Evolutionary conservation across 92 coral and sea anemone genomes (phyloP).

Genomic region (Zoanthus gigantus): DNA sequence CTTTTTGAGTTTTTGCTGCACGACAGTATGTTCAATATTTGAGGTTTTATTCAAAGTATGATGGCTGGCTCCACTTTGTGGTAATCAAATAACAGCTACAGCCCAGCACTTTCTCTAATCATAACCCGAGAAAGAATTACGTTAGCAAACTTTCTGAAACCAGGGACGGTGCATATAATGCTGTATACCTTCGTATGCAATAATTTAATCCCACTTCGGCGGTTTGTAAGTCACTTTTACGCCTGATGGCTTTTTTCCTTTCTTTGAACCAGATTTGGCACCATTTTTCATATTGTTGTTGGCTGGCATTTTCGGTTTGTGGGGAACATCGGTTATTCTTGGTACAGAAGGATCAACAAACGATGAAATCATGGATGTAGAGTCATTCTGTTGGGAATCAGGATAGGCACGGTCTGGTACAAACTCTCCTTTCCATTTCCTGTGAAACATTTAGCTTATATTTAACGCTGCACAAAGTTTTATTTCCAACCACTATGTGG

Average conservation of each 20-base stretch:
- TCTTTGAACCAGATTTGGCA: conserved; percentile 64
- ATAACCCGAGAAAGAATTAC: too few species aligned
- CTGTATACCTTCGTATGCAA: not conserved
- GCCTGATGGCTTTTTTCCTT: conserved; percentile 85
- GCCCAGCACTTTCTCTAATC: too few species aligned
- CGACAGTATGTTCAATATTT: too few species aligned
- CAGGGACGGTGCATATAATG: too few species aligned
- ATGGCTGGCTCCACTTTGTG: too few species aligned
- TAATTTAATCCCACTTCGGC: conserved; percentile 84
- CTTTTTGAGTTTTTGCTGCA: too few species aligned
- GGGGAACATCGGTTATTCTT: conserved; percentile 94
- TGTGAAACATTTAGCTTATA: conserved; percentile 9
- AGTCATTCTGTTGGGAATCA: conserved; percentile 64
- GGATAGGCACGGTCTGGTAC: conserved; percentile 85
- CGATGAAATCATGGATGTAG: conserved; percentile 77
- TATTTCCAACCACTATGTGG: too few species aligned
- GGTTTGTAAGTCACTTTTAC: conserved; percentile 92
- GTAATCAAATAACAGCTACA: too few species aligned
- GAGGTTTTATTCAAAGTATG: too few species aligned
- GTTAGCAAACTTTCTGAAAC: too few species aligned
- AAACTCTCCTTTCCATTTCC: conserved; percentile 95
- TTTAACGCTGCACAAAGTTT: not conserved
- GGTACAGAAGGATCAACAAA: conserved; percentile 94
- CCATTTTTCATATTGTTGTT: conserved; percentile 55
- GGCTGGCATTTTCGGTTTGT: conserved; percentile 68